A percentile compares a stretch with the other conserved stretches of the same genome.
Conservation (phyloP, 2,888 invertebrate genomes). For the Stenodera caucasica region DNA sequence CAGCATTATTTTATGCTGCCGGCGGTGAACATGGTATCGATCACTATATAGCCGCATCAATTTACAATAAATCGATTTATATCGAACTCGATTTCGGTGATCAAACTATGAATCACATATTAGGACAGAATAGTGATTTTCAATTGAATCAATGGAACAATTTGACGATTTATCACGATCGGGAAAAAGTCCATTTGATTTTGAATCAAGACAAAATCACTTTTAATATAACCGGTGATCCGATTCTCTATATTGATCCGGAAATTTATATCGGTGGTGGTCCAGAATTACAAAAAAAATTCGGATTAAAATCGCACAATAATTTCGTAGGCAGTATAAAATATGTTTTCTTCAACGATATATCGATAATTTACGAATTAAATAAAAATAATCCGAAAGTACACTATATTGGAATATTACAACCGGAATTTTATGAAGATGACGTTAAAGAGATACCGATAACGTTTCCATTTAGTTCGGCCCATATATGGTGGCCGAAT, state of each 20-base stretch:
- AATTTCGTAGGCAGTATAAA: conserved; percentile 80
- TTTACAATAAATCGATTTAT: conserved; percentile 79
- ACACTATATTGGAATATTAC: conserved; percentile 61
- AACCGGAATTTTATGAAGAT: conserved; percentile 80
- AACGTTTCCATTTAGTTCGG: conserved; percentile 87
- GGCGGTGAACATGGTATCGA: conserved; percentile 84
- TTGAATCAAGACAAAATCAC: conserved; percentile 73
- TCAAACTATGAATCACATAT: conserved; percentile 66
- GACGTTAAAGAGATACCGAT: conserved; percentile 87
- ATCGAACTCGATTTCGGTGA: conserved; percentile 88
- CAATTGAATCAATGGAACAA: conserved; percentile 79
- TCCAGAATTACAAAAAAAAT: conserved; percentile 80
- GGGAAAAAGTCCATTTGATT: conserved; percentile 71
- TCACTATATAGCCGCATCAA: conserved; percentile 87
- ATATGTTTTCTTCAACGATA: conserved; percentile 91
- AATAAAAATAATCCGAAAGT: conserved; percentile 82
- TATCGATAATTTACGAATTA: conserved; percentile 86
- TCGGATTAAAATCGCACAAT: conserved; percentile 61
- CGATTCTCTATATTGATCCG: conserved; percentile 85
- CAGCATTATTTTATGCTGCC: conserved; percentile 89
- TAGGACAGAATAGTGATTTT: conserved; percentile 71
- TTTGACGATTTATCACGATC: conserved; percentile 80
- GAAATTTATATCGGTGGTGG: conserved; percentile 84
- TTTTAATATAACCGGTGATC: conserved; percentile 72
- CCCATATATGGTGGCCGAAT: conserved; percentile 88